Evolutionary conservation across 2,888 invertebrate species (phyloP), one percentile per base, ranked within the genome.

Genomic region (Oconnorella tubifera): DNA sequence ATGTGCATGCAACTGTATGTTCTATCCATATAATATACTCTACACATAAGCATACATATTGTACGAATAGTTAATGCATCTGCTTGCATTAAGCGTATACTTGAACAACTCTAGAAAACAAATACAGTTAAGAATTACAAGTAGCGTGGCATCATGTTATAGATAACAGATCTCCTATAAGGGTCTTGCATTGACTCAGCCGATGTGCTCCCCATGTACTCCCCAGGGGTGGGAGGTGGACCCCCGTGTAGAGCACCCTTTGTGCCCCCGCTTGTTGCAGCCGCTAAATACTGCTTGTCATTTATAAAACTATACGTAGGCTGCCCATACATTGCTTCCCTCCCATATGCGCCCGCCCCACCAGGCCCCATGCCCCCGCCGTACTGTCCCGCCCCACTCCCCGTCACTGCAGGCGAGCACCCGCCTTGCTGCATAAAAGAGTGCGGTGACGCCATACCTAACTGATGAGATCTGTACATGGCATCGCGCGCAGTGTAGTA

Each of bases 81-180:
- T n/a, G n/a, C n/a, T n/a, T n/a, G n/a, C n/a, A n/a, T n/a, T n/a
- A n/a, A n/a, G n/a, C n/a, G n/a, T n/a, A n/a, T n/a, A n/a, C n/a
- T n/a, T n/a, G n/a, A n/a, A n/a, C n/a, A n/a, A n/a, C n/a, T n/a
- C n/a, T n/a, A n/a, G n/a, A n/a, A n/a, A n/a, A n/a, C n/a, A n/a
- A n/a, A n/a, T n/a, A n/a, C n/a, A n/a, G n/a, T n/a, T n/a, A n/a
- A n/a, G n/a, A n/a, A n/a, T 59, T 59, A 65, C 67, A 75, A 76
- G 70, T 77, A 78, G 62, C 77, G 70, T 61, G 77, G 76, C 77
- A 79, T 79, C 75, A 77, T 77, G 67, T 78, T 77, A 67, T 80
- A 79, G 31, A 80, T 68, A 73, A 80, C 76, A 14, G 77, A 76
- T 50, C 74, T 71, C 57, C 80, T 70, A 66, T 80, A 80, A 0